Conservation (phyloP, 2,888 invertebrate genomes). For the Himalopsyche tibetana region DNA sequence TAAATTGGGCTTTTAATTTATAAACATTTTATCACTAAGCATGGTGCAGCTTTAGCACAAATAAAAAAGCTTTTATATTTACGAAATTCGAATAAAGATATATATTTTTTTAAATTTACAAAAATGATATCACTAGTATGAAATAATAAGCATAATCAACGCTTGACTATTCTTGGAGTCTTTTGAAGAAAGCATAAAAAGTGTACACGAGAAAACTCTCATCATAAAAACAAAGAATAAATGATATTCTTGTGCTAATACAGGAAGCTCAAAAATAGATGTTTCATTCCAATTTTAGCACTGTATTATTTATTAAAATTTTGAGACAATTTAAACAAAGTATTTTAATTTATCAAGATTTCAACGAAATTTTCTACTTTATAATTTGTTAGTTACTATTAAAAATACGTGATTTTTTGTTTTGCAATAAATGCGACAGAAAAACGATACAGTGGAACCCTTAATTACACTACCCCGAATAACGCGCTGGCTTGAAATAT, state of each 20-base stretch:
- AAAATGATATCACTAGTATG: conserved; percentile 1
- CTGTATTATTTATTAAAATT: neutral
- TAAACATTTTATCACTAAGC: no score
- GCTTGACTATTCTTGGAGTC: conserved; percentile 1
- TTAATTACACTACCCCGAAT: no score
- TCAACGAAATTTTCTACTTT: no score
- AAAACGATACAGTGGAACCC: no score
- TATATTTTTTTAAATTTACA: neutral
- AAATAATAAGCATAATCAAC: conserved; percentile 32
- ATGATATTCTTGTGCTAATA: conserved; percentile 9
- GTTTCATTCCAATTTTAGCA: neutral
- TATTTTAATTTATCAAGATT: no score
- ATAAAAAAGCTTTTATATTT: neutral
- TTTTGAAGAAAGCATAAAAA: conserved; percentile 23
- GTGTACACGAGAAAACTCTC: neutral
- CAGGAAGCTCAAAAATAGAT: conserved; percentile 13
- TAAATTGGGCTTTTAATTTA: no score
- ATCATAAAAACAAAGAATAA: conserved; percentile 1
- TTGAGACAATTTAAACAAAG: neutral
- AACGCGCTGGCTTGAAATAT: no score
- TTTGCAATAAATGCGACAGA: no score
- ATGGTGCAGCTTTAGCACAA: no score
- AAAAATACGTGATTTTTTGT: no score
- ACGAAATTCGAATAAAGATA: neutral
- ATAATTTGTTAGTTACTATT: no score